These are phyloP conservation scores for Cantharis rufa DNA, from an alignment of 2,888 invertebrate species.

Conservation along the genomic window DNA sequence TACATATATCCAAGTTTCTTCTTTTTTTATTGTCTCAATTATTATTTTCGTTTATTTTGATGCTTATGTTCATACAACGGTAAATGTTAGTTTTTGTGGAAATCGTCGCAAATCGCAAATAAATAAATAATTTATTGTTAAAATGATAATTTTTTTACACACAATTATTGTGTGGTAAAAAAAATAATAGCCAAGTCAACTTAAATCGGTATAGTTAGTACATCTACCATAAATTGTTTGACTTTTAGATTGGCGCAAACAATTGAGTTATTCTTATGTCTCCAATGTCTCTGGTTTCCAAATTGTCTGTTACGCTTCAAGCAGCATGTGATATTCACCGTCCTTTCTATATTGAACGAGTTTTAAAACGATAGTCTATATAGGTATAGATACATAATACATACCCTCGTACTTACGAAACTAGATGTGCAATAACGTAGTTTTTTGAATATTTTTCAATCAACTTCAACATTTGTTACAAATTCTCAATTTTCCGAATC, in stretches of 20 bases:
- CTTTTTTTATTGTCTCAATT: too few species aligned
- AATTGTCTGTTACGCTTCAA: background rate
- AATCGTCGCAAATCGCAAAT: too few species aligned
- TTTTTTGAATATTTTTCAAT: background rate
- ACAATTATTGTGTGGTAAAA: too few species aligned
- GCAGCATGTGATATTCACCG: background rate
- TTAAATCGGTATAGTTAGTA: background rate
- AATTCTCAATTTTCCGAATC: background rate
- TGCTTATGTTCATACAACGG: too few species aligned
- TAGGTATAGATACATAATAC: background rate
- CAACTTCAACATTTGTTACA: background rate
- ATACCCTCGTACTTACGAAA: background rate
- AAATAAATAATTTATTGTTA: too few species aligned
- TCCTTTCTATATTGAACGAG: background rate
- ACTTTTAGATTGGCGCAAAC: background rate
- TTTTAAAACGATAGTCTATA: background rate
- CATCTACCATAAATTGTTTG: background rate
- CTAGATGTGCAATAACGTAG: background rate
- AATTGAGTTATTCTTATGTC: background rate
- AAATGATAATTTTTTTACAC: too few species aligned
- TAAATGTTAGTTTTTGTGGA: too few species aligned
- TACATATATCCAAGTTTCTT: too few species aligned
- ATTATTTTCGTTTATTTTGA: too few species aligned
- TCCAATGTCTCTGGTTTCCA: background rate
- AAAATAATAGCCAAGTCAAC: too few species aligned